Evolutionary conservation across 2,113 vertebrate species (phyloP), one percentile per base, ranked within the genome.

Genomic region (Boleophthalmus pectinirostris): DNA sequence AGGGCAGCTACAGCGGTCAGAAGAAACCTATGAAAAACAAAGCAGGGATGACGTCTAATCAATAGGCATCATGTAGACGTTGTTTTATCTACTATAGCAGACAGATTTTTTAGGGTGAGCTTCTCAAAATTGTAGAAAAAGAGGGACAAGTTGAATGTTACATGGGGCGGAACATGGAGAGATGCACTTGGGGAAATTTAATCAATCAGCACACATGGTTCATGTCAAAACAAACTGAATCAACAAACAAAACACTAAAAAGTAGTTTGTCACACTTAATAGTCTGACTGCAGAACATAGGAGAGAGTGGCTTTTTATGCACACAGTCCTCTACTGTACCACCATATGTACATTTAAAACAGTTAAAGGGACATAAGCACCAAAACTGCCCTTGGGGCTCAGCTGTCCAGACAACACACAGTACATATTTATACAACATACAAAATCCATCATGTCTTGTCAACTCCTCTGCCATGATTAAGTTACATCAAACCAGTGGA

Each of bases 1-100:
- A 99, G 92, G 56, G 93, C 85, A 68, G 97, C 97, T 0, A 99
- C 95, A 0, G 94, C 93, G 0, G 96, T 95, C 82, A 99, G 85
- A 64, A 98, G 96, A 89, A 98, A 97, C 81, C 97, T 99, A 88
- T 0, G 25, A 66, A 68, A 21, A 20, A 64, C 29, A 3, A 69
- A 49, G 71, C 25, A 9, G 12, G 11, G 15, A 61, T 6, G 25
- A 18, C 24, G 33, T 24, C 9, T 10, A 9, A 58, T 58, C 12
- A 9, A 65, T 38, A 64, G 14, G n/a, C 35, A 10, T n/a, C 3
- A 20, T 29, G 12, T 49, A 51, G 14, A 29, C 29, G 16, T 61
- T 15, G 1, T 33, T 61, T 5, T 14, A 61, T 61, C 25, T 61
- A 12, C 25, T 24, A 61, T 16, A 29, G 9, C 12, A 6, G 13